Conservation (phyloP, 2,888 invertebrate genomes). For the Eledone cirrhosa region DNA sequence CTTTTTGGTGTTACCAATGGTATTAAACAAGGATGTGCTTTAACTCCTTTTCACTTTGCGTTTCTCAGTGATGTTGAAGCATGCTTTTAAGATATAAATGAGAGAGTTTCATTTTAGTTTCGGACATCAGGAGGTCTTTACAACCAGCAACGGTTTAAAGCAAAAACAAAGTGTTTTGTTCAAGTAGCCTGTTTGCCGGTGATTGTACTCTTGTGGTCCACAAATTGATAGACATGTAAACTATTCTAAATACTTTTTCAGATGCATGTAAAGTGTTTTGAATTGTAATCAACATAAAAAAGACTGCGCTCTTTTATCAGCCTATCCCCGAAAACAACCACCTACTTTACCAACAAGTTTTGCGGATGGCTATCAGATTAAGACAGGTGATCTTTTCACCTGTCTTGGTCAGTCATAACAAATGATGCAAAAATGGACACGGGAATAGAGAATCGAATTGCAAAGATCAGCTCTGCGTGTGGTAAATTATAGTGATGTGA, state of each 20-base stretch:
- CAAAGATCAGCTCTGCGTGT: background rate
- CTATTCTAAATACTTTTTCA: no score
- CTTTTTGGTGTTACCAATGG: background rate
- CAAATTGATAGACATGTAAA: background rate
- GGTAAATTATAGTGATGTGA: background rate
- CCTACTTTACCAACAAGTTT: no score
- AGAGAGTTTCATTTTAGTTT: background rate
- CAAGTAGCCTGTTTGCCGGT: background rate
- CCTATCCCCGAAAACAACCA: no score
- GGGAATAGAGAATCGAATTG: background rate
- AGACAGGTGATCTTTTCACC: background rate
- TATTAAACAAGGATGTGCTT: background rate
- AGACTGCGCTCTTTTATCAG: no score
- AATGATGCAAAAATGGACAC: background rate
- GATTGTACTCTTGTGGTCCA: background rate
- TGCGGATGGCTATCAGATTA: background rate
- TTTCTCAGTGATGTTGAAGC: background rate
- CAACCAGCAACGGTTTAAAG: background rate
- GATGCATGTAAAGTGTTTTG: no score
- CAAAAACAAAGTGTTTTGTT: background rate
- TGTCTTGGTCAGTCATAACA: background rate
- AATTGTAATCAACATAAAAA: no score
- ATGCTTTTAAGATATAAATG: background rate
- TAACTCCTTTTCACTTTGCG: background rate
- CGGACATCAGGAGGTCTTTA: no score